Conservation (phyloP, 2,797 vertebrate genomes). For the Gymnoscopelus microlampas region DNA sequence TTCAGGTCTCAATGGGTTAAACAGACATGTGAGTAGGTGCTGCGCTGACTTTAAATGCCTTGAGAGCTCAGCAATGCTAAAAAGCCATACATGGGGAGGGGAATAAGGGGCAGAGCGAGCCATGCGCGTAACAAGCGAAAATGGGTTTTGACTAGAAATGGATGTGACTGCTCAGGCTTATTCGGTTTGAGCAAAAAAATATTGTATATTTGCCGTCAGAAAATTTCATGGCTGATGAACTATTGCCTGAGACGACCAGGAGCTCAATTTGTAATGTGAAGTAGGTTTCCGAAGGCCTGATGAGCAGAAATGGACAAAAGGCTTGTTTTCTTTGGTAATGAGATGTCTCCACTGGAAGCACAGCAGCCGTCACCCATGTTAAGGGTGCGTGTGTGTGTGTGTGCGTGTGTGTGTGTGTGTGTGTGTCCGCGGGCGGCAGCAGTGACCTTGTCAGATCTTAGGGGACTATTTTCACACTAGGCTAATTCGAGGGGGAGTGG, state of each 20-base stretch:
- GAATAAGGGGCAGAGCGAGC: constrained; percentile 9
- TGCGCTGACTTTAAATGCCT: background rate
- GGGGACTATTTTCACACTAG: constrained; percentile 30
- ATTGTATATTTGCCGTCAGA: constrained; percentile 11
- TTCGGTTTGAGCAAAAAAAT: constrained; percentile 17
- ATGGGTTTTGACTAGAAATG: constrained; percentile 21
- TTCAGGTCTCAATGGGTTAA: too few relatives aligned
- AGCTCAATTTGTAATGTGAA: constrained; percentile 33
- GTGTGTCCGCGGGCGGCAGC: background rate
- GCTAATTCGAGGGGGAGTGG: constrained; percentile 30
- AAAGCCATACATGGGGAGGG: background rate
- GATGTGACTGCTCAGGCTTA: constrained; percentile 18
- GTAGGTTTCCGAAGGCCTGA: constrained; percentile 9
- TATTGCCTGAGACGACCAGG: constrained; percentile 11
- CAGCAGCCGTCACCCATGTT: constrained; percentile 14
- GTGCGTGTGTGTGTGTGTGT: background rate
- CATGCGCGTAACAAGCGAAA: constrained; percentile 19
- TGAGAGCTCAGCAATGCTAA: background rate
- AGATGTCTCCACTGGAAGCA: background rate
- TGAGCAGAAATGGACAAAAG: constrained; percentile 5
- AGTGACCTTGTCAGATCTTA: constrained; percentile 27
- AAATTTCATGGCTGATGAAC: constrained; percentile 29
- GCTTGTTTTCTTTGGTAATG: background rate
- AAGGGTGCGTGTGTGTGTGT: background rate
- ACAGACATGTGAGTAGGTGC: background rate